Conservation (phyloP, 2,797 vertebrate species). For the Onychomys leucogaster region DNA sequence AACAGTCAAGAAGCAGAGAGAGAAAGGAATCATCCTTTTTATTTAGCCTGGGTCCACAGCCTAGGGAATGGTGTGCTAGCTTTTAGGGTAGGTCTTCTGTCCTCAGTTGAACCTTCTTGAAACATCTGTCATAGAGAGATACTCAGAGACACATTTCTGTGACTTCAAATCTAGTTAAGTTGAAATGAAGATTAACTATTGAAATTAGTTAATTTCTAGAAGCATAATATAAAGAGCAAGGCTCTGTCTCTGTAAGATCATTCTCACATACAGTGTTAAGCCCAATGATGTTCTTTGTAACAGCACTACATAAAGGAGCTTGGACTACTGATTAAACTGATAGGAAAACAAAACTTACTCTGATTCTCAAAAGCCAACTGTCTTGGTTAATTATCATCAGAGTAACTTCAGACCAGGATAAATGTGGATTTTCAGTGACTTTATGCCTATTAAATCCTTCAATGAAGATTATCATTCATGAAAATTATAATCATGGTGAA, state of each 20-base stretch:
- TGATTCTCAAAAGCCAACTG: not conserved
- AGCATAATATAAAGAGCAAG: not conserved
- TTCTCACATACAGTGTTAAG: not conserved
- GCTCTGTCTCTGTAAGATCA: not conserved
- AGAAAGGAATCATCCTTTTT: not conserved
- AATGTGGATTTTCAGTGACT: constrained; percentile 22
- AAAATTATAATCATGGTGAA: not conserved
- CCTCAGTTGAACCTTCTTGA: not conserved
- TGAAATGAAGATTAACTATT: not conserved
- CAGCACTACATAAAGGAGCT: not conserved
- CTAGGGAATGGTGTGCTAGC: not conserved
- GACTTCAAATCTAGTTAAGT: not conserved
- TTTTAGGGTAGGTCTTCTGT: not conserved
- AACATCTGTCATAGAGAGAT: not conserved
- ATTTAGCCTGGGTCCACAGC: not conserved
- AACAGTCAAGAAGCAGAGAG: not conserved
- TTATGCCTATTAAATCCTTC: not conserved
- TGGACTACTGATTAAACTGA: not conserved
- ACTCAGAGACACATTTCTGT: not conserved
- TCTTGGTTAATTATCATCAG: constrained; percentile 35
- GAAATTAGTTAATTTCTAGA: not conserved
- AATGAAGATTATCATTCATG: not conserved
- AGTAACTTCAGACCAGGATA: not conserved
- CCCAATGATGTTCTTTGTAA: not conserved
- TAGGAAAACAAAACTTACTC: not conserved